phyloP scores from a whole-genome alignment of 2,888 invertebrate species.

The Clistopyga incitator region DNA sequence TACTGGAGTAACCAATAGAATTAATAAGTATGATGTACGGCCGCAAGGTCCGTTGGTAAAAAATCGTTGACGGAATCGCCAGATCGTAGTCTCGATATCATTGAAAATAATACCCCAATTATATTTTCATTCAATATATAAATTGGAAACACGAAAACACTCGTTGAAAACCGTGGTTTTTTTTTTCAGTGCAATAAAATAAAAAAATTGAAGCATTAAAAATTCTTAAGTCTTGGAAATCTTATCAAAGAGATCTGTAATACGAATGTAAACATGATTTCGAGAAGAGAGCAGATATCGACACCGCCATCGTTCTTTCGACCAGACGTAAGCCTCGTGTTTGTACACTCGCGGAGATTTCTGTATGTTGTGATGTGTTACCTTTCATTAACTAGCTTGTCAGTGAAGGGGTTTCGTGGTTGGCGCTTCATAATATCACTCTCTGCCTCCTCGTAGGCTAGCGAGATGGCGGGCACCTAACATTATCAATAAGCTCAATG shows the following conservation, averaged over 20 bases:
- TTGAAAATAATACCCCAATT: conserved; percentile 22
- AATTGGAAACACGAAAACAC: conserved; percentile 37
- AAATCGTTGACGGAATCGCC: conserved; percentile 29
- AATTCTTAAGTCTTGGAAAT: neutral
- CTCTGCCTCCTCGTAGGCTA: conserved; percentile 94
- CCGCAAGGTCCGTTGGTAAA: conserved; percentile 43
- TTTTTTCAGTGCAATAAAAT: neutral
- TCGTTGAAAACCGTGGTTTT: conserved; percentile 62
- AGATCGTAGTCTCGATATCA: conserved; percentile 30
- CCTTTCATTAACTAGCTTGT: conserved; percentile 94
- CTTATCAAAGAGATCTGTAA: no score
- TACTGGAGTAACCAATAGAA: conserved; percentile 51
- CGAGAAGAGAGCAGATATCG: conserved; percentile 31
- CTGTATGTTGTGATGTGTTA: conserved; percentile 82
- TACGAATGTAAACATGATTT: conserved; percentile 8
- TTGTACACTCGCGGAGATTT: conserved; percentile 55
- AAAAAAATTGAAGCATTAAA: neutral
- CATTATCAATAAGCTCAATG: conserved; percentile 83
- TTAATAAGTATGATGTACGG: conserved; percentile 39
- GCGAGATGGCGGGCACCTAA: conserved; percentile 92
- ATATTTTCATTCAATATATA: conserved; percentile 8
- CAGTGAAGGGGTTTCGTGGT: conserved; percentile 92
- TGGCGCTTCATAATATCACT: conserved; percentile 95
- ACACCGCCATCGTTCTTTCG: conserved; percentile 52
- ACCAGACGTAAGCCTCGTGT: conserved; percentile 60